Base-by-base conservation (phyloP, 2,797 vertebrate species). In the Urophycis tenuis region DNA sequence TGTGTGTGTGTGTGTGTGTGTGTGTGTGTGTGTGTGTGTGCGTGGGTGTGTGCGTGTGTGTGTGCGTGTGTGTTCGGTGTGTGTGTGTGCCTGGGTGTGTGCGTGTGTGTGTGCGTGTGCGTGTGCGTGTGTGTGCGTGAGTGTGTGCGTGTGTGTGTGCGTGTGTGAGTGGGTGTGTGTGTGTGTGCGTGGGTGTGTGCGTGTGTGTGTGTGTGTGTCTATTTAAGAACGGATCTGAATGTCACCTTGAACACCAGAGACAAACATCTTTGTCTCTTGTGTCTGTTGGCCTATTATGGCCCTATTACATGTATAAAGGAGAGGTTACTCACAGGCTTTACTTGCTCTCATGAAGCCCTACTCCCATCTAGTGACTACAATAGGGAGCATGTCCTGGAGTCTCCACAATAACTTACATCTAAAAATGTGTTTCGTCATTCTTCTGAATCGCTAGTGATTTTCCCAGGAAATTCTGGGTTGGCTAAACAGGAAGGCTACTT, bases 361-460 rank as follows among this genome's bases (percentile, higher is more conserved):
- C 81, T 80, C 82, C 87, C 89, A 84, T 82, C 90, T 88, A 74
- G 81, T 87, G 89, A 83, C 0, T 0, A 14, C 10, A 4, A 30
- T 0, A 12, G 71, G 74, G 71, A 49, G 77, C 19, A 3, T 22
- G 4, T 29, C 11, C 78, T 72, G 5, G 11, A 67, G n/a, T 67
- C 29, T 14, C 64, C 2, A 15, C 9, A 67, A 67, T 10, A 29
- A 29, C 1, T 25, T 22, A 39, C 17, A 71, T 69, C 8, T 33
- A 6, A 31, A 33, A 2, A 22, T 9, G 15, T 34, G 71, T 32
- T 7, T 31, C 22, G 19, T 72, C 32, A 22, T 32, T 32, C 19
- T 22, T 33, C 71, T 72, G 2, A 31, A 6, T 72, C 64, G 29
- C 64, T 64, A 64, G 19, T 10, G 25, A 32, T 71, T 31, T 32